Evolutionary conservation across 2,113 vertebrate genomes (phyloP), one percentile per base, ranked within the genome.

Genomic region (Tachysurus vachellii): DNA sequence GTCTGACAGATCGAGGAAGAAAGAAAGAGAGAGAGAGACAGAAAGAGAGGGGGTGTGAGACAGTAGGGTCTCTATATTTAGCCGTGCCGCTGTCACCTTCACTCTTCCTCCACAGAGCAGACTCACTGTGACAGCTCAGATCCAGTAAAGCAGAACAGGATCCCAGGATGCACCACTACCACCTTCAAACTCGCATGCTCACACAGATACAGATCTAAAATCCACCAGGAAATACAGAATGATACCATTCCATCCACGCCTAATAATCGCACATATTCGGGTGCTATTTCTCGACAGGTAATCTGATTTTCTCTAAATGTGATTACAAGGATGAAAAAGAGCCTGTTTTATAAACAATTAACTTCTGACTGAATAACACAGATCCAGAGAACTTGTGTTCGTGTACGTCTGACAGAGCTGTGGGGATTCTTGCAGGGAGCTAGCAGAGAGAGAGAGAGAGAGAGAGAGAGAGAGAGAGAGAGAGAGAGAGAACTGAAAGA

Each of bases 51-150:
- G 84, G 89, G 81, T 71, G 76, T 86, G 83, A 90, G 92, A 93
- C 89, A 92, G 91, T 85, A 92, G 86, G 92, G 90, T 92, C 91
- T 94, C 95, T 96, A 95, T 94, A 96, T 95, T 94, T 95, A 95
- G 95, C 93, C 82, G 86, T 19, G 86, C 88, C 92, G 92, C 93
- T 95, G 95, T 95, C 95, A 88, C 94, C 93, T 95, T 93, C 92
- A 92, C 93, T 94, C 94, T 93, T 66, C 80, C 88, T 88, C 79
- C 36, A 82, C 68, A 75, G 57, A 75, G 79, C 68, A 31, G 86
- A 21, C 87, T 91, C 87, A 89, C 88, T 93, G 93, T 94, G 94
- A 94, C 95, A 93, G 93, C 91, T 90, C 87, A 91, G 42, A 93
- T 94, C 93, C 94, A 90, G 92, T 89, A 89, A 91, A 90, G 92